A percentile compares a stretch with the other conserved stretches of the same genome.
Evolutionary conservation across 2,888 invertebrate genomes (phyloP).

Genomic region (Drosophila affinis): DNA sequence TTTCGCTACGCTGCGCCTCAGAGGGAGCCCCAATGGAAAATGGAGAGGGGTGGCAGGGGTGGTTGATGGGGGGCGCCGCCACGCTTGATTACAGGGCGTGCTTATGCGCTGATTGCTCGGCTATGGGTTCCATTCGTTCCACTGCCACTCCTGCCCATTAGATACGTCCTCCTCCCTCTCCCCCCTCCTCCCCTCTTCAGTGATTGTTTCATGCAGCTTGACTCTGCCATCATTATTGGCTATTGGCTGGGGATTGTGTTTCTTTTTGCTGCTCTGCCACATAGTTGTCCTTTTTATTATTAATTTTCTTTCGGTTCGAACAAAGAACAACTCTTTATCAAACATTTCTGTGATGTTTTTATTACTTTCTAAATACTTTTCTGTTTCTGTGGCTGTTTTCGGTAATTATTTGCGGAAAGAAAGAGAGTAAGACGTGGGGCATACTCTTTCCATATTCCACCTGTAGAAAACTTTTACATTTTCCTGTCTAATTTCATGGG

Average conservation of each 20-base stretch:
- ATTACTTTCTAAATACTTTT: conserved; percentile 80
- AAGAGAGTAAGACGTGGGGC: neutral
- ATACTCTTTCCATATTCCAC: conserved; percentile 6
- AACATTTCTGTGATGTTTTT: conserved; percentile 73
- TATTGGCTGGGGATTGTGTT: conserved; percentile 45
- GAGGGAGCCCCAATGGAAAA: neutral
- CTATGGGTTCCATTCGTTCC: too few relatives aligned
- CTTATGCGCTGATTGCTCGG: conserved; percentile 77
- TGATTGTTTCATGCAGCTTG: conserved; percentile 50
- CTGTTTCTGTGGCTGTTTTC: conserved; percentile 30
- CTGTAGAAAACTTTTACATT: neutral
- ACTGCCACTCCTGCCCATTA: conserved; percentile 16
- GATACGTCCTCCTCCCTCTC: neutral
- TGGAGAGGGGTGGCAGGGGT: neutral
- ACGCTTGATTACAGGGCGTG: conserved; percentile 77
- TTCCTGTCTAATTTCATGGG: neutral
- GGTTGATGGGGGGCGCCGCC: conserved; percentile 41
- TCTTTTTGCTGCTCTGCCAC: conserved; percentile 35
- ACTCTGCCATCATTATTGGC: conserved; percentile 74
- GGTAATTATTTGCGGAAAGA: conserved; percentile 54
- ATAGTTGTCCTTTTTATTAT: conserved; percentile 75
- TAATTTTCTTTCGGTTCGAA: conserved; percentile 58
- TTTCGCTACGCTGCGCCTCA: conserved; percentile 67
- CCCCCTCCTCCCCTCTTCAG: conserved; percentile 4
- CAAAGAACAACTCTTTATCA: conserved; percentile 57